phyloP scores from a whole-genome alignment of 2,113 vertebrate species.

The Neotoma lepida region DNA sequence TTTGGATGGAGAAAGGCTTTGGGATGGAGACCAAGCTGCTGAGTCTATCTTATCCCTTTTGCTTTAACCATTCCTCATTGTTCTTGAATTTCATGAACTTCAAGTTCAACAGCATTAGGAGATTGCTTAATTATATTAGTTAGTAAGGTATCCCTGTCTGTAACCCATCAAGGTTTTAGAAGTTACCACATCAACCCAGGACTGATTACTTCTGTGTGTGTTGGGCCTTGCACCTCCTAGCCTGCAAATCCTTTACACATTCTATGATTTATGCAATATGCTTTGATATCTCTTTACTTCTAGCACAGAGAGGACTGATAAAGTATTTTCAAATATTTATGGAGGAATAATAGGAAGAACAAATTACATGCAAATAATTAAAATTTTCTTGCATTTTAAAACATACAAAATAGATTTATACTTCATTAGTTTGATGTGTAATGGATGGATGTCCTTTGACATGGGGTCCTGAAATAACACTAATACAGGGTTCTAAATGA shows the following conservation, averaged over 20 bases:
- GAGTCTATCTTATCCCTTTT: background rate
- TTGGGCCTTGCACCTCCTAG: background rate
- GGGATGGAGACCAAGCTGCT: background rate
- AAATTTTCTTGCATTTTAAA: background rate
- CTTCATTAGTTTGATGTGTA: background rate
- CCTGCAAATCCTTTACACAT: background rate
- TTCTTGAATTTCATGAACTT: slow-evolving; percentile 62
- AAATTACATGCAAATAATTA: slow-evolving; percentile 28
- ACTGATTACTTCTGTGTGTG: background rate
- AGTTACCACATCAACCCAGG: background rate
- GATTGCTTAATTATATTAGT: slow-evolving; percentile 73
- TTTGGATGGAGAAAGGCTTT: slow-evolving; percentile 36
- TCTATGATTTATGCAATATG: background rate
- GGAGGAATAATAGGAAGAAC: background rate
- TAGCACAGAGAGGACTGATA: background rate
- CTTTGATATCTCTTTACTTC: background rate
- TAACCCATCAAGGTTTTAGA: background rate
- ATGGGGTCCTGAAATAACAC: background rate
- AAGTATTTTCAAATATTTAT: slow-evolving; percentile 7
- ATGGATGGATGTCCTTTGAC: background rate
- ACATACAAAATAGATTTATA: background rate
- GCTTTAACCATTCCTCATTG: background rate
- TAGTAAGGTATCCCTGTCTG: slow-evolving; percentile 67
- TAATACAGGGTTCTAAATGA: background rate
- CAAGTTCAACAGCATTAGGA: slow-evolving; percentile 73